phyloP scores from a whole-genome alignment of 2,797 vertebrate species.

The Diplodus puntazzo region DNA sequence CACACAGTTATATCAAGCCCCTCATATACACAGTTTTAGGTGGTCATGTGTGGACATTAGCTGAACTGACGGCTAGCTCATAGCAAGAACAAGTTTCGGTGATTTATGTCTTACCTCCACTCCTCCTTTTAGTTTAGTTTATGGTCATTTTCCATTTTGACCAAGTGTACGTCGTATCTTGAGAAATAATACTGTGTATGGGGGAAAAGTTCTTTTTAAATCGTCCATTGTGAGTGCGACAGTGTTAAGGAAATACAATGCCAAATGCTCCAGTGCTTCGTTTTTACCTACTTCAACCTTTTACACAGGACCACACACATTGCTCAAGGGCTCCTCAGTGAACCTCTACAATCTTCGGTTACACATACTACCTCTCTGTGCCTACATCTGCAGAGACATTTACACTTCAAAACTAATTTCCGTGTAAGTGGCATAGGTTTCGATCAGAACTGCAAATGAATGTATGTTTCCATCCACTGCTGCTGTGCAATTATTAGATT shows the following conservation, averaged over 20 bases:
- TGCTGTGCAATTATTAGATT: background rate
- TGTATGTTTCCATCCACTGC: background rate
- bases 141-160: background rate
- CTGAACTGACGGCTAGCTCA: background rate
- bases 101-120: background rate
- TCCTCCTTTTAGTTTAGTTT: background rate
- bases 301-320: background rate
- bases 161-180: background rate
- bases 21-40: slow-evolving; percentile 23
- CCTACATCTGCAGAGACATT: no score
- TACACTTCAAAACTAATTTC: no score
- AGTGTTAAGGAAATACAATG: background rate
- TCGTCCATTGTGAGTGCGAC: background rate
- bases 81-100: background rate
- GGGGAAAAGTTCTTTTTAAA: background rate
- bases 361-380: no score
- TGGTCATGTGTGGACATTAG: slow-evolving; percentile 11
- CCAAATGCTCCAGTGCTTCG: background rate
- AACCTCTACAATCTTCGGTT: background rate
- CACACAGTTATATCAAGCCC: background rate
- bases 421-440: no score
- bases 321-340: no score
- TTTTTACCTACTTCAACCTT: background rate
- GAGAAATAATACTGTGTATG: background rate
- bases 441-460: background rate